Conservation (phyloP, 1,140 invertebrate genomes). For the Cepaea nemoralis region DNA sequence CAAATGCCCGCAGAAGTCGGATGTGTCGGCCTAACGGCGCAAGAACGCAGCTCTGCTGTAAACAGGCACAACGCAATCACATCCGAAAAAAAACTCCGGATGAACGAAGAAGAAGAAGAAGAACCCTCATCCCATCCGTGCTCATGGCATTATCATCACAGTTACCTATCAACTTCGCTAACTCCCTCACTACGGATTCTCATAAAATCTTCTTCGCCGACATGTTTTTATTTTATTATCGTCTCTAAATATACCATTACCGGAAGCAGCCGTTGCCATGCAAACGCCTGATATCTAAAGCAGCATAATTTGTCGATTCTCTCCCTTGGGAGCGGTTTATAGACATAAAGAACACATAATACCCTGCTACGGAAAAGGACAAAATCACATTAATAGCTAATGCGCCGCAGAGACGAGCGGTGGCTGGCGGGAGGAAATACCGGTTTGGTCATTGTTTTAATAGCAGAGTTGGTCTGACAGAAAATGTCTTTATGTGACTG, state of each 20-base stretch:
- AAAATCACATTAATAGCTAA: conserved; percentile 15
- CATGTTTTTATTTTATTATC: background rate
- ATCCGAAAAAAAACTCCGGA: no score
- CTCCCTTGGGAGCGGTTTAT: conserved; percentile 8
- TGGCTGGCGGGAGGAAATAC: background rate
- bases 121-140: no score
- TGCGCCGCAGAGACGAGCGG: background rate
- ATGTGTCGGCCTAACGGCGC: no score
- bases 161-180: background rate
- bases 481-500: background rate
- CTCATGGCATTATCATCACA: no score
- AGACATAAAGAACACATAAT: conserved; percentile 21
- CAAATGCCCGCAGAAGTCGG: no score
- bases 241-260: background rate
- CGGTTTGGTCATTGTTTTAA: conserved; percentile 5
- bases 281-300: background rate
- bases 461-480: background rate
- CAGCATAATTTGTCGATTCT: conserved; percentile 6
- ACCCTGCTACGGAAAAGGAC: background rate
- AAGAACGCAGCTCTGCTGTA: no score
- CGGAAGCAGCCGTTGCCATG: background rate
- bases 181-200: background rate
- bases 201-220: background rate
- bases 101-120: no score
- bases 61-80: no score